phyloP scores from a whole-genome alignment of 2,113 vertebrate genomes.

The Pipra filicauda region DNA sequence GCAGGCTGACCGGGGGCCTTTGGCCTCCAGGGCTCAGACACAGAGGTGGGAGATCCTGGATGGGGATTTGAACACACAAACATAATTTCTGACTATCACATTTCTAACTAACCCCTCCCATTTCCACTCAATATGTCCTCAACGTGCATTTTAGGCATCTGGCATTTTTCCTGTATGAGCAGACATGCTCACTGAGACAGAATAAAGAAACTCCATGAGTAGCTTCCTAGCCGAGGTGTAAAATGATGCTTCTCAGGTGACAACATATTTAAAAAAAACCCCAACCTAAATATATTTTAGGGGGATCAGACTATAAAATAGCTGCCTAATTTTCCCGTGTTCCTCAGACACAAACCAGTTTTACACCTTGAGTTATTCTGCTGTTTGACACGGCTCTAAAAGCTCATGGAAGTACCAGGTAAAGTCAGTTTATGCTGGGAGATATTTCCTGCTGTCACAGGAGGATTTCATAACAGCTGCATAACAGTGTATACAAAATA shows the following conservation, averaged over 20 bases:
- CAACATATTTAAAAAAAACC: background rate
- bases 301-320: background rate
- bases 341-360: background rate
- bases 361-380: background rate
- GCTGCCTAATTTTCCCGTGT: background rate
- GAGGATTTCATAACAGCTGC: background rate
- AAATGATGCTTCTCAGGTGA: background rate
- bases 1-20: background rate
- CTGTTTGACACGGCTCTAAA: background rate
- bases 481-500: background rate
- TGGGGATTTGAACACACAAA: background rate
- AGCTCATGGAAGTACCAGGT: background rate
- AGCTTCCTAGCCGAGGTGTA: background rate
- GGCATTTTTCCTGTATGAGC: background rate
- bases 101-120: background rate
- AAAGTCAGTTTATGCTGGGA: background rate
- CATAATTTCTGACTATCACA: background rate
- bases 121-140: background rate
- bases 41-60: background rate
- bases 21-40: background rate
- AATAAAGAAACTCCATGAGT: background rate
- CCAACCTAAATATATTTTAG: background rate
- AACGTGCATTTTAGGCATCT: background rate
- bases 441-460: background rate
- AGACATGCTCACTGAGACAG: background rate